Evolutionary conservation across 2,888 invertebrate genomes (phyloP).

Genomic region (Hemaris fuciformis): DNA sequence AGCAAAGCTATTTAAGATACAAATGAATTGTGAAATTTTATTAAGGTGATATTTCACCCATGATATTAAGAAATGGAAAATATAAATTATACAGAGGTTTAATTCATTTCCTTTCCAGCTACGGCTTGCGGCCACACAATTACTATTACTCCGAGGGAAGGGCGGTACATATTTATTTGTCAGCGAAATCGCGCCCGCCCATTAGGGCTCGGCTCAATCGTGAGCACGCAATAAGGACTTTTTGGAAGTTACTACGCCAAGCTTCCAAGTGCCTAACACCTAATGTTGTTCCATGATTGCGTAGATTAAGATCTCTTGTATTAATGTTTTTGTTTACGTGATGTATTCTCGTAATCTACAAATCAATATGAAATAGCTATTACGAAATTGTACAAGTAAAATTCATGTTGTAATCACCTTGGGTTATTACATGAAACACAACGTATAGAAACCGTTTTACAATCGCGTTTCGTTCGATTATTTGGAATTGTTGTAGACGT

Average conservation of each 20-base stretch:
- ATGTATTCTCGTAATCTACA: not conserved
- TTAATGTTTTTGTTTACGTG: not conserved
- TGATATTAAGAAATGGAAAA: not conserved
- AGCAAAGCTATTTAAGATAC: too few species aligned
- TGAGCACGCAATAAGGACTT: conserved; percentile 71
- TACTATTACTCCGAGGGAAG: conserved; percentile 59
- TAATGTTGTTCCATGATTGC: conserved; percentile 47
- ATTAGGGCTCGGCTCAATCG: conserved; percentile 62
- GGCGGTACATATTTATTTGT: conserved; percentile 74
- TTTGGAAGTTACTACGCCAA: conserved; percentile 50
- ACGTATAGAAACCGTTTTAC: too few species aligned
- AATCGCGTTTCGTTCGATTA: too few species aligned
- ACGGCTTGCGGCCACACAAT: conserved; percentile 19
- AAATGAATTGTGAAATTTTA: not conserved
- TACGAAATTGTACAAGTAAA: too few species aligned
- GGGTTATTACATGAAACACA: too few species aligned
- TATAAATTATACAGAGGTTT: not conserved
- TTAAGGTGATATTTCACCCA: too few species aligned
- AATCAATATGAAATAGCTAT: not conserved
- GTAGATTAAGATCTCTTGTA: conserved; percentile 2
- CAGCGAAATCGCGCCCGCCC: conserved; percentile 70
- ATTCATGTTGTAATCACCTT: too few species aligned
- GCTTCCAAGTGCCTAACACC: conserved; percentile 39
- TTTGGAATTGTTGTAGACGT: too few species aligned
- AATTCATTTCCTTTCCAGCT: not conserved